phyloP scores from a whole-genome alignment of 2,113 vertebrate species.

The Ammodytes marinus region DNA sequence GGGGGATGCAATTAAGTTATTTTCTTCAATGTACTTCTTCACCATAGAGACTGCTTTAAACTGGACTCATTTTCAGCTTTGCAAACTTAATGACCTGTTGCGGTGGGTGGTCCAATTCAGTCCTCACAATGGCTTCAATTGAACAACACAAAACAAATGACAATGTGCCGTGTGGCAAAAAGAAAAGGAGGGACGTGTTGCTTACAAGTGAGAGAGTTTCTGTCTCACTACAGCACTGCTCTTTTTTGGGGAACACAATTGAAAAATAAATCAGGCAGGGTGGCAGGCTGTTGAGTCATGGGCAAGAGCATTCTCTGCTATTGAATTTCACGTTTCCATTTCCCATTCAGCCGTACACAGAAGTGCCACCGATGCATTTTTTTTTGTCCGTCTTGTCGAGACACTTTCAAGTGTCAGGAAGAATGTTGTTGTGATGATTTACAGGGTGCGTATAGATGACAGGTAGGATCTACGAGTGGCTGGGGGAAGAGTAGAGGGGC shows the following conservation, averaged over 20 bases:
- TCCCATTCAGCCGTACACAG: slow-evolving; percentile 26
- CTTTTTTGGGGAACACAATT: slow-evolving; percentile 27
- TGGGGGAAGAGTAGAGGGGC: slow-evolving; percentile 21
- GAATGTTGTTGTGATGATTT: slow-evolving; percentile 63
- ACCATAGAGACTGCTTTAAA: slow-evolving; percentile 39
- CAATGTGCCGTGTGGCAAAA: slow-evolving; percentile 14
- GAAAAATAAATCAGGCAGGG: slow-evolving; percentile 13
- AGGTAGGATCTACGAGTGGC: slow-evolving; percentile 40
- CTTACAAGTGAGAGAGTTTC: slow-evolving; percentile 5
- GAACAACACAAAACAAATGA: slow-evolving; percentile 37
- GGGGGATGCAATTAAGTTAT: slow-evolving; percentile 48
- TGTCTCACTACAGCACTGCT: slow-evolving; percentile 18
- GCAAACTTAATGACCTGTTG: slow-evolving; percentile 38
- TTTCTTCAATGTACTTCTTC: slow-evolving; percentile 53
- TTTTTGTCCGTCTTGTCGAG: slow-evolving; percentile 48
- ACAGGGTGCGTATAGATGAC: slow-evolving; percentile 50
- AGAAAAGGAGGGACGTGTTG: slow-evolving; percentile 31
- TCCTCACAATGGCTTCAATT: slow-evolving; percentile 30
- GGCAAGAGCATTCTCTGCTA: slow-evolving; percentile 45
- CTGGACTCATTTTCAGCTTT: slow-evolving; percentile 64
- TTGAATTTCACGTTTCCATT: slow-evolving; percentile 62
- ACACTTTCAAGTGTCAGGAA: slow-evolving; percentile 54
- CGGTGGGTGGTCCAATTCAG: slow-evolving; percentile 59
- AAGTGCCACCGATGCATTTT: slow-evolving; percentile 49
- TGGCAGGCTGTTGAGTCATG: slow-evolving; percentile 29